A percentile compares a stretch with the other conserved stretches of the same genome.
Evolutionary conservation across 2,797 vertebrate species (phyloP).

Genomic region (Carcharodon carcharias): DNA sequence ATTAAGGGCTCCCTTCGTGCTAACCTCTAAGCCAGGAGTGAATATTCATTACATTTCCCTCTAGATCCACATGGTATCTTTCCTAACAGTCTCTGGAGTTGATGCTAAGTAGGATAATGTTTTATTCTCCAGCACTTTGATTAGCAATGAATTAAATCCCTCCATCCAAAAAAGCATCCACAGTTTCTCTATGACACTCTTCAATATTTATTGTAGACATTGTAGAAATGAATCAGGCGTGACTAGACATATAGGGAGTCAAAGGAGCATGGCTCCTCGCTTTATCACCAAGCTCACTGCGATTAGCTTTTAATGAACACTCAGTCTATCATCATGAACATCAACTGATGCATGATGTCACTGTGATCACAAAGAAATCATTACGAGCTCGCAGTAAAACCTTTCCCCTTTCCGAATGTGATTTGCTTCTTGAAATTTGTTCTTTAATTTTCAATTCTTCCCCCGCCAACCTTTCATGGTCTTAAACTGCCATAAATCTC

Average conservation of each 20-base stretch:
- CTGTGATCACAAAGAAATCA: background rate
- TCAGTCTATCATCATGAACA: background rate
- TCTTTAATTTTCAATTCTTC: background rate
- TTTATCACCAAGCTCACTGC: background rate
- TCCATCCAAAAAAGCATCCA: background rate
- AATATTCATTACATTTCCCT: background rate
- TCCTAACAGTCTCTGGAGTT: background rate
- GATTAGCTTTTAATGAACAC: conserved; percentile 29
- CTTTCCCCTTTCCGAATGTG: background rate
- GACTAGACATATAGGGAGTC: background rate
- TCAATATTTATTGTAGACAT: conserved; percentile 2
- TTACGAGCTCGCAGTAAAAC: background rate
- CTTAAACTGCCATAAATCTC: background rate
- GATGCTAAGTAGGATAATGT: background rate
- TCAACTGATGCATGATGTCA: background rate
- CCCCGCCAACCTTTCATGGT: no score
- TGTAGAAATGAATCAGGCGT: background rate
- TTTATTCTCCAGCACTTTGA: background rate
- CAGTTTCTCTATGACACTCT: background rate
- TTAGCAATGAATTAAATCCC: background rate
- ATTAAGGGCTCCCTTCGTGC: background rate
- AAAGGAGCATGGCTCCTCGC: background rate
- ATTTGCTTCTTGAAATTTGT: background rate
- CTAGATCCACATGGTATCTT: background rate
- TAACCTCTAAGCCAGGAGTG: background rate